Conservation (phyloP, 2,113 vertebrate species). For the Ptychochromis oligacanthus region DNA sequence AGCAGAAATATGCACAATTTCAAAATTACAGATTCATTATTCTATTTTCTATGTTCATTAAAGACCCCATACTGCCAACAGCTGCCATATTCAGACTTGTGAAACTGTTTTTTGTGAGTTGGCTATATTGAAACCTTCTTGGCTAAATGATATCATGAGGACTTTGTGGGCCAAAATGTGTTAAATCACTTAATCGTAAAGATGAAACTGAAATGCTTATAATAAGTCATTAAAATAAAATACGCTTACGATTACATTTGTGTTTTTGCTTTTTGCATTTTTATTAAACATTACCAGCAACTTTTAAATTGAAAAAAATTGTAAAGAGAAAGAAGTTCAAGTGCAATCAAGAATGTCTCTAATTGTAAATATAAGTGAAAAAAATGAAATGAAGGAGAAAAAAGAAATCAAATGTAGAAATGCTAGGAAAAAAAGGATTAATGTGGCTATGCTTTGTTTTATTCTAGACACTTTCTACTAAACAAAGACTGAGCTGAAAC, state of each 20-base stretch:
- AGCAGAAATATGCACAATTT: too few species aligned
- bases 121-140: too few species aligned
- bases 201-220: too few species aligned
- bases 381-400: not conserved
- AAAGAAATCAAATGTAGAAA: not conserved
- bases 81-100: too few species aligned
- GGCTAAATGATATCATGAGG: too few species aligned
- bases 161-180: too few species aligned
- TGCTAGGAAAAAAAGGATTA: not conserved
- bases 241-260: not conserved
- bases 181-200: not conserved
- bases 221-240: too few species aligned
- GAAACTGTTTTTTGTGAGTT: too few species aligned
- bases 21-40: too few species aligned
- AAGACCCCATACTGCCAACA: too few species aligned
- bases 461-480: not conserved
- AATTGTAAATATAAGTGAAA: not conserved
- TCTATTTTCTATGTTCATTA: too few species aligned
- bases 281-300: not conserved
- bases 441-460: not conserved
- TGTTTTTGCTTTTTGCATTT: not conserved
- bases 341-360: not conserved
- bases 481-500: not conserved
- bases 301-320: not conserved
- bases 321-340: too few species aligned